Percentiles rank a stretch among this genome's conserved stretches.
These are phyloP conservation scores for Myotis brandtii DNA, from an alignment of 2,113 vertebrate species.

Conservation along the genomic window DNA sequence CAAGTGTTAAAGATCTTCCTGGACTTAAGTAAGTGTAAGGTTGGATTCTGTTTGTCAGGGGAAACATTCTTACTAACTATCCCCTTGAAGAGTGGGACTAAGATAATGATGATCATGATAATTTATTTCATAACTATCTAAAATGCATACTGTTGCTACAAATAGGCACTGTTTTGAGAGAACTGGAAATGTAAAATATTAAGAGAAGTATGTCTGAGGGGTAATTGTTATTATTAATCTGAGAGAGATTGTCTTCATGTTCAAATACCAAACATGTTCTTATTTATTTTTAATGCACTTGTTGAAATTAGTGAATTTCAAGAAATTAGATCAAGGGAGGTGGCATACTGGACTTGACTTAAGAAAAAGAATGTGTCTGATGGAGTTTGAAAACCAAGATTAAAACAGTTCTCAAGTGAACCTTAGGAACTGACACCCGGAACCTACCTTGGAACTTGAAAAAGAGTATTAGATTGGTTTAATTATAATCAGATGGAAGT, in stretches of 20 bases:
- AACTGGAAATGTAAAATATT: background rate
- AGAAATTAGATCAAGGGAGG: background rate
- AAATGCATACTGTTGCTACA: background rate
- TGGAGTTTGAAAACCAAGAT: background rate
- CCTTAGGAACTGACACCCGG: background rate
- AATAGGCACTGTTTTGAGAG: background rate
- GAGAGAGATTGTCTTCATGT: conserved; percentile 16
- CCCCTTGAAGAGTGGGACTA: background rate
- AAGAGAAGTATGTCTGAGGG: background rate
- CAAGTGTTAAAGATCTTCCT: conserved; percentile 98
- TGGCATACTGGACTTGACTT: background rate
- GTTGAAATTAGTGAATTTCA: background rate
- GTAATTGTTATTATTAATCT: background rate
- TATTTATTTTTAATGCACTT: background rate
- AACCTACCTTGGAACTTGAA: background rate
- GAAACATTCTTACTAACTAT: background rate
- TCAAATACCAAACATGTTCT: conserved; percentile 12
- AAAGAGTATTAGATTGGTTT: background rate
- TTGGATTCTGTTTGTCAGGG: background rate
- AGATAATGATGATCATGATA: background rate
- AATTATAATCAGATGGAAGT: conserved; percentile 20
- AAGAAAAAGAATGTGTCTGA: background rate
- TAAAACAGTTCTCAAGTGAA: background rate
- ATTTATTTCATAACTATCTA: background rate
- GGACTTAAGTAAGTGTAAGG: conserved; percentile 94